Percentiles rank a stretch among this genome's conserved stretches.
These are phyloP conservation scores for Drosophila nigricruria DNA, from an alignment of 2,888 invertebrate species.

Conservation along the genomic window DNA sequence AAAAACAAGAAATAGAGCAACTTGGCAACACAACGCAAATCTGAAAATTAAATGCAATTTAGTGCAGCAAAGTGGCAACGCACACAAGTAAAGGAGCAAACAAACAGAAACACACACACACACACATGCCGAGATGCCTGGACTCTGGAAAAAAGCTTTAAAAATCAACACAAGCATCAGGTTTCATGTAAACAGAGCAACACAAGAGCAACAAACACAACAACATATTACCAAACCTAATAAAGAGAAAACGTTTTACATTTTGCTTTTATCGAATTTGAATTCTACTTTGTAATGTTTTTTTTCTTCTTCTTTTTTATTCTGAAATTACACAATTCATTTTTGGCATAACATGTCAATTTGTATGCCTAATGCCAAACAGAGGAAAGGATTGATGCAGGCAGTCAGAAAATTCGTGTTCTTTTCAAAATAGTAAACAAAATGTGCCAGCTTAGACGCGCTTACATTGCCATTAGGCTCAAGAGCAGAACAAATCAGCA, in stretches of 20 bases:
- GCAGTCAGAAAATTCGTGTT: conserved; percentile 38
- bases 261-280: conserved; percentile 42
- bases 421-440: conserved; percentile 62
- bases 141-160: conserved; percentile 38
- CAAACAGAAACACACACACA: conserved; percentile 18
- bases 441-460: conserved; percentile 68
- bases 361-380: conserved; percentile 61
- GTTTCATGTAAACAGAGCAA: conserved; percentile 37
- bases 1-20: conserved; percentile 21
- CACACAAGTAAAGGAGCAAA: conserved; percentile 31
- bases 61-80: conserved; percentile 78
- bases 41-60: conserved; percentile 79
- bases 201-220: not conserved
- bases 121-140: conserved; percentile 7
- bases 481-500: conserved; percentile 26
- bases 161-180: conserved; percentile 61
- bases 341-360: conserved; percentile 77
- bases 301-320: not conserved
- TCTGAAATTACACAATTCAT: conserved; percentile 74
- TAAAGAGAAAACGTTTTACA: conserved; percentile 45
- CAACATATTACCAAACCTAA: conserved; percentile 27
- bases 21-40: conserved; percentile 51
- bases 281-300: conserved; percentile 39
- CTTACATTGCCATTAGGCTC: conserved; percentile 73
- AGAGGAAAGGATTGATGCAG: conserved; percentile 7